Base-by-base conservation (phyloP, 2,888 invertebrate species). In the Lepeophtheirus nordmannii region DNA sequence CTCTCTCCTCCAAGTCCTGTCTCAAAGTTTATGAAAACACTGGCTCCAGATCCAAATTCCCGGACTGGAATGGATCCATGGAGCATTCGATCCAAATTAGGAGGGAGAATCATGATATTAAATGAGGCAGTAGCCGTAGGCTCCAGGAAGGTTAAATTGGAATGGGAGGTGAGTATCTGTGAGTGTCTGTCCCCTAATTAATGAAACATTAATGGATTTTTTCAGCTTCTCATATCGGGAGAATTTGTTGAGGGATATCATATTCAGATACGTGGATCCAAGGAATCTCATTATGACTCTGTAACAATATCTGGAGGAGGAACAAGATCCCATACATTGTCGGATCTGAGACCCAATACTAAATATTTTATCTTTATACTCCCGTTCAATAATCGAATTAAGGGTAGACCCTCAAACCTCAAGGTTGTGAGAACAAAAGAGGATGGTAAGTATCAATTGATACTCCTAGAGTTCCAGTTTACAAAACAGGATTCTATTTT, bases 291-390 rank as follows among this genome's bases (percentile, higher is more conserved):
- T 56, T 63, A 63, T 37, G 63, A 63, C 63, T 37, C 53, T 7
- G 56, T 63, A n/a, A 63, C 63, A 14, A 56, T 63, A 20, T 63
- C 63, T 53, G 63, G 63, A 5, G 63, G 63, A 14, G 63, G 63
- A 30, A 63, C 63, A 46, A 46, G 63, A 46, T 63, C 63, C 12
- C 63, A 63, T 53, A 63, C 63, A 9, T 53, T 63, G 12, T 53
- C 63, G 12, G 63, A 63, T 37, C 56, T 63, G 14, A n/a, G 63
- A 22, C 63, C 63, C 11, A 38, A 22, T n/a, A 53, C 63, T 14
- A n/a, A 46, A 3, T 63, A 63, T 8, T 37, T 53, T 5, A 53
- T 63, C 23, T 63, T 63, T 22, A 56, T 63, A 12, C 56, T 63
- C 14, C 62, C 62, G 3, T 62, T 46, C 22, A 46, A 63, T 56